These are phyloP conservation scores for Eilema sororculum DNA, from an alignment of 2,888 invertebrate species.

Conservation along the genomic window DNA sequence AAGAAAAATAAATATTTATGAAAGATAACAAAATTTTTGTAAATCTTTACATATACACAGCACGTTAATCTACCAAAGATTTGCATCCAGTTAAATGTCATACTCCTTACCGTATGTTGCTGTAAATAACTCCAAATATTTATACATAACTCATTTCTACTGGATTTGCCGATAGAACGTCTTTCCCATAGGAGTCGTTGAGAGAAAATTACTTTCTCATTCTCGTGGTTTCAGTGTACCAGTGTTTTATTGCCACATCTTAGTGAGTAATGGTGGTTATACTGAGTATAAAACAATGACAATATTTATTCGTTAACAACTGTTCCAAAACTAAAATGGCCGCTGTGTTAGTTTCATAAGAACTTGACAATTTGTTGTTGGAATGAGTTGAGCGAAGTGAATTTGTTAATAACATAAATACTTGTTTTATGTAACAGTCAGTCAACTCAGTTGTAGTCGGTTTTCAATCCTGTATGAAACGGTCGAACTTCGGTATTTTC, in stretches of 20 bases:
- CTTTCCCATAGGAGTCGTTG: slow-evolving; percentile 51
- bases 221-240: slow-evolving; percentile 48
- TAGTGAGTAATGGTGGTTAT: slow-evolving; percentile 57
- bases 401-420: slow-evolving; percentile 31
- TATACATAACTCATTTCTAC: slow-evolving; percentile 38
- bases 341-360: slow-evolving; percentile 37
- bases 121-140: slow-evolving; percentile 33
- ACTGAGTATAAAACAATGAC: slow-evolving; percentile 39
- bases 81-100: no score
- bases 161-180: slow-evolving; percentile 36
- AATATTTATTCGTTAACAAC: slow-evolving; percentile 54
- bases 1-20: no score
- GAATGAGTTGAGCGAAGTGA: no score
- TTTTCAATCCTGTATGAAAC: no score
- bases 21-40: no score
- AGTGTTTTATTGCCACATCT: slow-evolving; percentile 61
- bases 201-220: slow-evolving; percentile 53
- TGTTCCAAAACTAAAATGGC: slow-evolving; percentile 63
- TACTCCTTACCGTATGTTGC: background rate
- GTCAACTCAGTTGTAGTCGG: no score
- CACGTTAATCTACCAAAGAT: no score
- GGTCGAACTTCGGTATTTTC: no score
- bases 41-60: no score
- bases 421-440: slow-evolving; percentile 8
- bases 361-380: no score